Evolutionary conservation across 1,140 invertebrate species (phyloP).

Genomic region (Aphaenogaster floridana): DNA sequence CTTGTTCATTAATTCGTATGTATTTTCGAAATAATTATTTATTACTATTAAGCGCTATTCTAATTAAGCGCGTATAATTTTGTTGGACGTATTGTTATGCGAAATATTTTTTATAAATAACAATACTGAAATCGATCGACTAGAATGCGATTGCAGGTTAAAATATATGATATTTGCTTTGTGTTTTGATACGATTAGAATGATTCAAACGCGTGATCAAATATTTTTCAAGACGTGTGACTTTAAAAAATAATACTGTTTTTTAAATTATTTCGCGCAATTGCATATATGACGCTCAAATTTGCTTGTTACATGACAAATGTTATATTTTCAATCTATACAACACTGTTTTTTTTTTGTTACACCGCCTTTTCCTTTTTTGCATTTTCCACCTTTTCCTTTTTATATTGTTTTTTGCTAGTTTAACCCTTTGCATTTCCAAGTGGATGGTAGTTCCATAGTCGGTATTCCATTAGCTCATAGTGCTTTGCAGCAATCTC

Average conservation of each 20-base stretch:
- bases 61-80: slow-evolving; percentile 36
- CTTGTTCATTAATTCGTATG: slow-evolving; percentile 45
- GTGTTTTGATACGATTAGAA: not conserved
- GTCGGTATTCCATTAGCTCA: not conserved
- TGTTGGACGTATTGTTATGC: slow-evolving; percentile 7
- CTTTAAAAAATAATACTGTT: not conserved
- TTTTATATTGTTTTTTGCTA: not conserved
- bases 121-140: slow-evolving; percentile 13
- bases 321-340: slow-evolving; percentile 46
- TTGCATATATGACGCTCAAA: not conserved
- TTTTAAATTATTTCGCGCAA: slow-evolving; percentile 14
- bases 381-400: not conserved
- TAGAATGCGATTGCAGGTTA: not conserved
- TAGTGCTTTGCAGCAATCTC: not conserved
- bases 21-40: slow-evolving; percentile 51
- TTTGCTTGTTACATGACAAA: slow-evolving; percentile 41
- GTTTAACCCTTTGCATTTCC: not conserved
- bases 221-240: slow-evolving; percentile 22
- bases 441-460: not conserved
- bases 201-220: not conserved
- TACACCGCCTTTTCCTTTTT: slow-evolving; percentile 25
- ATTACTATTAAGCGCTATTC: slow-evolving; percentile 41
- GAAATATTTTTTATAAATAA: slow-evolving; percentile 29
- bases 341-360: slow-evolving; percentile 27
- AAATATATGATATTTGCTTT: slow-evolving; percentile 26